A percentile compares a stretch with the other conserved stretches of the same genome.
These are phyloP conservation scores for Cydia pomonella DNA, from an alignment of 1,140 invertebrate species.

Conservation along the genomic window DNA sequence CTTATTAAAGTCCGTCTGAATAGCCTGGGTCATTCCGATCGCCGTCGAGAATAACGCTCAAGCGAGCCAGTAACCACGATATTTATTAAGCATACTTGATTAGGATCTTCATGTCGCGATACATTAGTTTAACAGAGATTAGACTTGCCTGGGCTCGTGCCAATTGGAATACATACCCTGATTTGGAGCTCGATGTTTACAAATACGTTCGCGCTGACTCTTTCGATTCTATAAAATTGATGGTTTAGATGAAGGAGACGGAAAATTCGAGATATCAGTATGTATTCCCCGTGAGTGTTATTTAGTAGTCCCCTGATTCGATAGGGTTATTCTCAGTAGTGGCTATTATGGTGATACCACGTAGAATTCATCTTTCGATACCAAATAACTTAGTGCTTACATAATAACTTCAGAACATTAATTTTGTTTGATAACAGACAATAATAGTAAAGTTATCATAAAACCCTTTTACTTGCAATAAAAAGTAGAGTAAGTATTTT, in stretches of 20 bases:
- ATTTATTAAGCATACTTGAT: too few relatives aligned
- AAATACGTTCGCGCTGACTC: background rate
- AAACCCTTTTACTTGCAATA: too few relatives aligned
- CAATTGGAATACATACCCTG: background rate
- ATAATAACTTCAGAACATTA: too few relatives aligned
- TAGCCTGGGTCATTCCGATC: background rate
- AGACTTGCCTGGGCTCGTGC: background rate
- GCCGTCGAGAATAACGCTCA: background rate
- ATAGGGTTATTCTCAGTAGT: background rate
- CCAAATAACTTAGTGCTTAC: too few relatives aligned
- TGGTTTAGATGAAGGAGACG: background rate
- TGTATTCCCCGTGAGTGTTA: background rate
- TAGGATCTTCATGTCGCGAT: too few relatives aligned
- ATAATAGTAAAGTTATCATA: too few relatives aligned
- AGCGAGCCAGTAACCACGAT: slow-evolving; percentile 33
- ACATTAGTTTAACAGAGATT: too few relatives aligned
- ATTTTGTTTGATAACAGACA: too few relatives aligned
- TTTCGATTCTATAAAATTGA: background rate
- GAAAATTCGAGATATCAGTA: background rate
- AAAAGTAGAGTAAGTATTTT: too few relatives aligned
- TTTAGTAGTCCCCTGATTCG: background rate
- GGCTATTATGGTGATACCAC: too few relatives aligned
- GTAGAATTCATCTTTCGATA: background rate
- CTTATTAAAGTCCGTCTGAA: slow-evolving; percentile 80
- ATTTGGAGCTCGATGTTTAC: background rate